Evolutionary conservation across 1,140 invertebrate species (phyloP).

Genomic region (Cydia strobilella): DNA sequence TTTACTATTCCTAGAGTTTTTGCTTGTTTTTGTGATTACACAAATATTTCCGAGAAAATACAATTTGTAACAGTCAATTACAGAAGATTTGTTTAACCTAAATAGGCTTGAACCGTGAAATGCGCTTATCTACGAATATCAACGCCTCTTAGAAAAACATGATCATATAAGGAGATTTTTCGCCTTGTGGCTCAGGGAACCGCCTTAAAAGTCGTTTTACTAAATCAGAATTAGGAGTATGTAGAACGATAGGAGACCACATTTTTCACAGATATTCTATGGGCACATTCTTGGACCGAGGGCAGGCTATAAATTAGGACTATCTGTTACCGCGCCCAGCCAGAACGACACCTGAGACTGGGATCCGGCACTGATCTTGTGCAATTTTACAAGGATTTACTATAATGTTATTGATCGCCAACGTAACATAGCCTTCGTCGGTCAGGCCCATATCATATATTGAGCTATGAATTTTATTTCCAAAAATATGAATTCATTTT

Average conservation of each 20-base stretch:
- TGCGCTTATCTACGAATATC: too few species aligned
- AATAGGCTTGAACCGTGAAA: constrained; percentile 8
- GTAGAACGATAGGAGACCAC: background rate
- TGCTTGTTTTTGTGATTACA: constrained; percentile 51
- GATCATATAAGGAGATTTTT: too few species aligned
- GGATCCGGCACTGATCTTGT: constrained; percentile 20
- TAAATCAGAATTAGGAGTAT: constrained; percentile 16
- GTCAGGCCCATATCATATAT: background rate
- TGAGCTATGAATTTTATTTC: background rate
- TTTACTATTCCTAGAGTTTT: too few species aligned
- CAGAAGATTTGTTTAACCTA: constrained; percentile 43
- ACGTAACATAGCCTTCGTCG: background rate
- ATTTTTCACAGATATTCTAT: constrained; percentile 29
- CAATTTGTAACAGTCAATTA: constrained; percentile 52
- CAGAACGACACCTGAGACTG: constrained; percentile 25
- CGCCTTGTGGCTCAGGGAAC: too few species aligned
- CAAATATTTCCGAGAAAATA: constrained; percentile 49
- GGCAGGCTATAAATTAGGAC: constrained; percentile 32
- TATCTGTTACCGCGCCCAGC: constrained; percentile 17
- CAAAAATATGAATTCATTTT: constrained; percentile 5
- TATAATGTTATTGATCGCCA: constrained; percentile 18
- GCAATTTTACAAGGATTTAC: constrained; percentile 31
- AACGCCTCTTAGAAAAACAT: too few species aligned
- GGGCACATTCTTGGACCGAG: constrained; percentile 21
- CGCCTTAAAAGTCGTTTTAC: constrained; percentile 7